Base-by-base conservation (phyloP, 2,113 vertebrate species). In the Oryzias woworae region DNA sequence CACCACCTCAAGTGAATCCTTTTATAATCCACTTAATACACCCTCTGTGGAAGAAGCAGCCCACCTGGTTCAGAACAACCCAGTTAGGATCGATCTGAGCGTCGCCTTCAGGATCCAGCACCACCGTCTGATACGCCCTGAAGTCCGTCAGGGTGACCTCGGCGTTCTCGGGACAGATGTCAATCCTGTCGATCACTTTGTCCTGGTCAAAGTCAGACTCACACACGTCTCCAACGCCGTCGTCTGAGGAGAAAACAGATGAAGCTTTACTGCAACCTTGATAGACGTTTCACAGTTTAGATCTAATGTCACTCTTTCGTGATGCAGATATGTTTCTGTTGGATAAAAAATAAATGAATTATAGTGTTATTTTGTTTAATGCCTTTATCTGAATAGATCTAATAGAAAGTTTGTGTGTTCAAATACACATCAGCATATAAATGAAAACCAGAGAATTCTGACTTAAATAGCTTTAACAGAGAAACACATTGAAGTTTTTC, bases 21-120 rank as follows among this genome's bases (percentile, higher is more conserved):
- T 59, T 48, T 3, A 26, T 17, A 13, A 53, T n/a, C 52, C 7
- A 22, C 53, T 42, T 22, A 54, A 3, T 4, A 23, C 5, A 31
- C 17, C 17, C 17, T n/a, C 16, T 47, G 15, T n/a, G 14, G 20
- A 7, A 17, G 55, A 14, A 3, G 0, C 23, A 13, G 18, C 46
- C 44, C 75, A 94, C 97, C 94, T 98, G 95, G 80, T 99, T 99
- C 58, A 99, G 88, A 72, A 99, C 97, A 57, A 99, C 94, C 97
- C 97, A 99, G 79, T 99, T 98, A 62, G 97, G 97, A 82, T 99
- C 97, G 8, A 98, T 99, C 90, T 99, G 97, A 0, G 97, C 97
- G 5, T 99, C 97, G 0, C 97, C 97, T 77, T 99, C 97, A 0
- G 97, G 97, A 78, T 99, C 97, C 80, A 99, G 84, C 51, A 99